These are phyloP conservation scores for Philaenus spumarius DNA, from an alignment of 1,140 invertebrate species.

Conservation along the genomic window DNA sequence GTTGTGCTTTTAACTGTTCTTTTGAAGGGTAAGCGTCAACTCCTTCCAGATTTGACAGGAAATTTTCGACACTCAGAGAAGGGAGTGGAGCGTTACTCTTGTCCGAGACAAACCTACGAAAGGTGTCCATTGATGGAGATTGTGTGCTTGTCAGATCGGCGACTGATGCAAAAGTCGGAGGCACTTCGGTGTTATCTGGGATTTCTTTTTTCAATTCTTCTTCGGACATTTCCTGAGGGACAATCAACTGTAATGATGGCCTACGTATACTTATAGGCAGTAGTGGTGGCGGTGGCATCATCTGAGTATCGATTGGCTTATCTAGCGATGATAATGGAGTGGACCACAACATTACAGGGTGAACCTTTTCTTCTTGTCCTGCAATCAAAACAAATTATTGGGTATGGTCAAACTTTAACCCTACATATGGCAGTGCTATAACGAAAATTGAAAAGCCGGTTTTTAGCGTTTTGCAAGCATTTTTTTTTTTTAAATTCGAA, in stretches of 20 bases:
- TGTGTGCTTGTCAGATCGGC: constrained; percentile 39
- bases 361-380: constrained; percentile 18
- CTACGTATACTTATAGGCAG: constrained; percentile 14
- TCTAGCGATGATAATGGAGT: neutral
- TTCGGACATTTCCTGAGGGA: constrained; percentile 14
- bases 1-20: constrained; percentile 18
- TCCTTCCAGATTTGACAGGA: constrained; percentile 47
- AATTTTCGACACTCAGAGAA: constrained; percentile 51
- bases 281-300: constrained; percentile 21
- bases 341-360: constrained; percentile 25
- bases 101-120: constrained; percentile 39
- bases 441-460: no score
- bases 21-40: neutral
- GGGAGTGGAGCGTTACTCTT: constrained; percentile 40
- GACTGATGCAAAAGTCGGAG: constrained; percentile 35
- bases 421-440: no score
- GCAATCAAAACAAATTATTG: neutral
- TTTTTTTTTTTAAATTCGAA: neutral
- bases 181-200: constrained; percentile 34
- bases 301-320: constrained; percentile 2
- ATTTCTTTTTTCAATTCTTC: constrained; percentile 13
- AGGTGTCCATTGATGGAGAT: constrained; percentile 30
- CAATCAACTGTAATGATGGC: constrained; percentile 14
- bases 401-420: neutral
- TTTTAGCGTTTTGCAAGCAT: no score